A percentile compares a stretch with the other conserved stretches of the same genome.
These are phyloP conservation scores for Barbus barbus DNA, from an alignment of 2,113 vertebrate genomes.

Conservation along the genomic window DNA sequence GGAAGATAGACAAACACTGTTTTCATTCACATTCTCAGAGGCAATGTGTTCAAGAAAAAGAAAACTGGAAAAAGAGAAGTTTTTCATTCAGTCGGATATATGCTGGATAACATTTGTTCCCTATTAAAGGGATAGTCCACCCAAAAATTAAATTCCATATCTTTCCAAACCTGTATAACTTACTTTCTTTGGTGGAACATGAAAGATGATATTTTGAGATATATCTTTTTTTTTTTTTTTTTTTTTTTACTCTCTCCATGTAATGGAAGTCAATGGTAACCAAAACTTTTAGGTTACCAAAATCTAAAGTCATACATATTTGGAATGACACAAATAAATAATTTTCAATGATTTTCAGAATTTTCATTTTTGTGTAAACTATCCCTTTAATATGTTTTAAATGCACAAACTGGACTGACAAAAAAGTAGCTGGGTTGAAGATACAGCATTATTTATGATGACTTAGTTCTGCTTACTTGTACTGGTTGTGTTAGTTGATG, in stretches of 20 bases:
- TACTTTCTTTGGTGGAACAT: not conserved
- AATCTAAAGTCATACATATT: not conserved
- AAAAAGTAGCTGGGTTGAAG: conserved; percentile 3
- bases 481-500: not conserved
- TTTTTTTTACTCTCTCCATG: too few relatives aligned
- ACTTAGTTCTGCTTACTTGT: not conserved
- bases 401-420: not conserved
- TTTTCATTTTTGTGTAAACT: not conserved
- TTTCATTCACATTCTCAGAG: conserved; percentile 11
- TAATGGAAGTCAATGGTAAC: not conserved
- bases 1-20: conserved; percentile 54
- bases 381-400: not conserved
- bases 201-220: not conserved
- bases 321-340: not conserved
- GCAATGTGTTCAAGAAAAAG: not conserved
- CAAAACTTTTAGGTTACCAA: not conserved
- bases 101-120: not conserved
- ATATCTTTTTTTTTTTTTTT: too few relatives aligned
- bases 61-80: not conserved
- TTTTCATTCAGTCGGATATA: not conserved
- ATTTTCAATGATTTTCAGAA: not conserved
- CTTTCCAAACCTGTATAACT: not conserved
- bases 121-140: not conserved
- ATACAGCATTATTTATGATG: not conserved
- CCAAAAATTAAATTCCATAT: not conserved